Evolutionary conservation across 2,113 vertebrate genomes (phyloP).

Genomic region (Lepus americanus): DNA sequence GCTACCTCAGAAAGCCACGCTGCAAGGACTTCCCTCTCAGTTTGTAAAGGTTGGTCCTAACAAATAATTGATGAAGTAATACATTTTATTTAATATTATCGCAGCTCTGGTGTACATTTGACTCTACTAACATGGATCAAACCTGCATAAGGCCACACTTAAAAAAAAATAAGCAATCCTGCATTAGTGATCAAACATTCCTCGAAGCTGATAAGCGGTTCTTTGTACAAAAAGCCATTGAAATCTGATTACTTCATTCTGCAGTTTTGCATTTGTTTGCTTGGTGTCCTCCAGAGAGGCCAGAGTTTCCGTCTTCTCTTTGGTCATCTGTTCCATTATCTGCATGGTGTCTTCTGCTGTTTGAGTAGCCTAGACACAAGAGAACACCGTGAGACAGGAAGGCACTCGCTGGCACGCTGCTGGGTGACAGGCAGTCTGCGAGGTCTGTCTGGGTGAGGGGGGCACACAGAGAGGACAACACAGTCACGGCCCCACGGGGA

Average conservation of each 20-base stretch:
- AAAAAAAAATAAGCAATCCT: not conserved
- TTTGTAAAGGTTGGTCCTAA: slow-evolving; percentile 34
- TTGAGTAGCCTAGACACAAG: slow-evolving; percentile 88
- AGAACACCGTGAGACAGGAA: not conserved
- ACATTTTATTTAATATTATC: slow-evolving; percentile 31
- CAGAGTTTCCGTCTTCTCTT: slow-evolving; percentile 89
- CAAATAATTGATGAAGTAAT: slow-evolving; percentile 15
- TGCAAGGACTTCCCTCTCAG: not conserved
- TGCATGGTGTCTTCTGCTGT: slow-evolving; percentile 90
- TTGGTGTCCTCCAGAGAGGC: slow-evolving; percentile 89
- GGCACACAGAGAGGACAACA: not conserved
- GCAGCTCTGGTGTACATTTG: not conserved
- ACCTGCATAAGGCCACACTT: slow-evolving; percentile 21
- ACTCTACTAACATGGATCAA: slow-evolving; percentile 20
- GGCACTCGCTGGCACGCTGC: accelerated
- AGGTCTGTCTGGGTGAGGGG: not conserved
- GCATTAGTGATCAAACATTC: slow-evolving; percentile 20
- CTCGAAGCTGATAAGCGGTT: not conserved
- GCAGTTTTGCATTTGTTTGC: slow-evolving; percentile 89
- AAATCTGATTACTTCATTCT: slow-evolving; percentile 91
- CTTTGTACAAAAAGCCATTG: slow-evolving; percentile 72
- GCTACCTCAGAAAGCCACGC: not conserved
- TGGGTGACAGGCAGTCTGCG: not conserved
- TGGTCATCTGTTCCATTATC: slow-evolving; percentile 91
- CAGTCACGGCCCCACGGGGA: slow-evolving; percentile 15